A percentile compares a stretch with the other conserved stretches of the same genome.
Evolutionary conservation across 2,113 vertebrate genomes (phyloP).

Genomic region (Anoplopoma fimbria): DNA sequence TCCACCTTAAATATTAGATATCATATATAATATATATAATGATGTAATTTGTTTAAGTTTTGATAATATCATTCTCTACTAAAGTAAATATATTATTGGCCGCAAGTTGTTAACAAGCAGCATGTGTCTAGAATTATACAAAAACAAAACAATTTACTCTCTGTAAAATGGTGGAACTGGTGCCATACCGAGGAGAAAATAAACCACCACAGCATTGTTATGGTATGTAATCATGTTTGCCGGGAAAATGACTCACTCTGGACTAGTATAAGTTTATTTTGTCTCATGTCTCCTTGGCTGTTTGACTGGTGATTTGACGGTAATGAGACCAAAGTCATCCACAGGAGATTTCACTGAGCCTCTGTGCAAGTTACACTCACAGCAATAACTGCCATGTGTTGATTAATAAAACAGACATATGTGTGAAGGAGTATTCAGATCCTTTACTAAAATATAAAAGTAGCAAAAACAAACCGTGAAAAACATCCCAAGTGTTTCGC

Average conservation of each 20-base stretch:
- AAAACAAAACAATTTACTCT: background rate
- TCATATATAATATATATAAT: background rate
- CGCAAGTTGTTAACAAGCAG: background rate
- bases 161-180: background rate
- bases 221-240: background rate
- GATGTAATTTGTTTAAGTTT: background rate
- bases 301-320: background rate
- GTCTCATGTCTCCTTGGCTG: background rate
- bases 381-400: conserved; percentile 28
- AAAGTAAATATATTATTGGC: background rate
- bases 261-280: background rate
- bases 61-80: background rate
- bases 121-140: conserved; percentile 9
- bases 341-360: conserved; percentile 37
- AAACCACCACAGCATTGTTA: background rate
- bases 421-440: background rate
- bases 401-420: conserved; percentile 35
- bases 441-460: background rate
- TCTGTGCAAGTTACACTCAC: conserved; percentile 11
- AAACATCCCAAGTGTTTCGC: background rate
- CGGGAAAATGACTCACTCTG: background rate
- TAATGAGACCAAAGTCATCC: conserved; percentile 11
- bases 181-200: background rate
- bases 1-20: conserved; percentile 1
- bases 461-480: background rate